A percentile compares a stretch with the other conserved stretches of the same genome.
phyloP scores from a whole-genome alignment of 2,888 invertebrate species.

The Tinea semifulvella region DNA sequence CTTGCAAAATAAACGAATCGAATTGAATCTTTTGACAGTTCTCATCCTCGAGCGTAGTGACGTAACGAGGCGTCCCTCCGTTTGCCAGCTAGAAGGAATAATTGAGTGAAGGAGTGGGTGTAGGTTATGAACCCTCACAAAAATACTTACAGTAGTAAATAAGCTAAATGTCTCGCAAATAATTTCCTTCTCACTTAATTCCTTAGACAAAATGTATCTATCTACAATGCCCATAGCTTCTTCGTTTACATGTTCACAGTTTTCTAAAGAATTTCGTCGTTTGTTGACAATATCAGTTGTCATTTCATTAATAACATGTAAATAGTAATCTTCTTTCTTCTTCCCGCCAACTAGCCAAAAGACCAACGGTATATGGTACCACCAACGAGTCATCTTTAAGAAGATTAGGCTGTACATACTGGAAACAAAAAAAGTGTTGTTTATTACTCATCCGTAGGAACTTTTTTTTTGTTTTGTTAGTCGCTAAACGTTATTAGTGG shows the following conservation, averaged over 20 bases:
- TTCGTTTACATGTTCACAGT: slow-evolving; percentile 6
- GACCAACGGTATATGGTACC: slow-evolving; percentile 41
- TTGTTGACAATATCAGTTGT: slow-evolving; percentile 31
- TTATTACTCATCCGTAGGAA: no score
- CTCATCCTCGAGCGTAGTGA: no score
- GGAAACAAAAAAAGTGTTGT: no score
- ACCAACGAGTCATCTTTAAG: slow-evolving; percentile 42
- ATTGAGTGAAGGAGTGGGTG: no score
- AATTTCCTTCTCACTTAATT: slow-evolving; percentile 34
- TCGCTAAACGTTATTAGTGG: no score
- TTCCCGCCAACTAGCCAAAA: slow-evolving; percentile 33
- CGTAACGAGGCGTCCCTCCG: no score
- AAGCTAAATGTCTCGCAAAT: slow-evolving; percentile 35
- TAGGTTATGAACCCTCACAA: no score
- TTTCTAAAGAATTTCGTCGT: slow-evolving; percentile 27
- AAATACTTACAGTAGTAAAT: slow-evolving; percentile 42
- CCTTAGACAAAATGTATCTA: slow-evolving; percentile 34
- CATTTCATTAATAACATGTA: slow-evolving; percentile 29
- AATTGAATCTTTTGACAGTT: no score
- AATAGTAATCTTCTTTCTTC: slow-evolving; percentile 25
- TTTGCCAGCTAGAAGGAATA: no score
- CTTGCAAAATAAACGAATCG: no score
- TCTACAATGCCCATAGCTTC: slow-evolving; percentile 35
- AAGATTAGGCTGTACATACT: slow-evolving; percentile 40
- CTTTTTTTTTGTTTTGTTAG: no score